A percentile compares a stretch with the other conserved stretches of the same genome.
Evolutionary conservation across 2,113 vertebrate species (phyloP).

Genomic region (Falco punctatus): DNA sequence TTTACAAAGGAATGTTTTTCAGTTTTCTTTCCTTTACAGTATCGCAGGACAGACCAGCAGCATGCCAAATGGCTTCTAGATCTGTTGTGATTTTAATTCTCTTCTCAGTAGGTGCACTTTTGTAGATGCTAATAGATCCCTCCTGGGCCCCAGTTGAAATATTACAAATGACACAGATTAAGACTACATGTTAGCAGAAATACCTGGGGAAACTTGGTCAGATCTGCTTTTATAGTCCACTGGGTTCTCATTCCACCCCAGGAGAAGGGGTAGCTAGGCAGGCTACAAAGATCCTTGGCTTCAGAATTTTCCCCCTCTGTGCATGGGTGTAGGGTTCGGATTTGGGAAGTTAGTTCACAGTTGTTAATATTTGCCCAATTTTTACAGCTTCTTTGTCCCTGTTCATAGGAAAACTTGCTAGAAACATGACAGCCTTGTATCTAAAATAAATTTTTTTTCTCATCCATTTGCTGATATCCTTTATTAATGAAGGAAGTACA

Average conservation of each 20-base stretch:
- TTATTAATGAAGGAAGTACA: background rate
- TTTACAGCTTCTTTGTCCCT: background rate
- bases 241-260: background rate
- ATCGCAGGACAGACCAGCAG: background rate
- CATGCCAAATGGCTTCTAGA: constrained; percentile 4
- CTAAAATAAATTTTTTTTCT: background rate
- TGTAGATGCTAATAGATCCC: background rate
- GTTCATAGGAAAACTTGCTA: background rate
- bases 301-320: background rate
- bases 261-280: background rate
- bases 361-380: background rate
- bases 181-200: background rate
- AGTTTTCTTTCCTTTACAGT: background rate
- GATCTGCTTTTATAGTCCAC: background rate
- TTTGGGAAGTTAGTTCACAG: background rate
- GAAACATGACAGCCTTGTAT: background rate
- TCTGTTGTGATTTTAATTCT: constrained; percentile 53
- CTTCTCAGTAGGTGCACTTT: background rate
- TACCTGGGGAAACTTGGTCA: background rate
- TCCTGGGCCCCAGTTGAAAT: background rate
- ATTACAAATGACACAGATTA: background rate
- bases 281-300: background rate
- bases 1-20: background rate
- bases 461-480: background rate
- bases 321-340: background rate